Evolutionary conservation across 2,888 invertebrate species (phyloP).

Genomic region (Agriopis marginaria): DNA sequence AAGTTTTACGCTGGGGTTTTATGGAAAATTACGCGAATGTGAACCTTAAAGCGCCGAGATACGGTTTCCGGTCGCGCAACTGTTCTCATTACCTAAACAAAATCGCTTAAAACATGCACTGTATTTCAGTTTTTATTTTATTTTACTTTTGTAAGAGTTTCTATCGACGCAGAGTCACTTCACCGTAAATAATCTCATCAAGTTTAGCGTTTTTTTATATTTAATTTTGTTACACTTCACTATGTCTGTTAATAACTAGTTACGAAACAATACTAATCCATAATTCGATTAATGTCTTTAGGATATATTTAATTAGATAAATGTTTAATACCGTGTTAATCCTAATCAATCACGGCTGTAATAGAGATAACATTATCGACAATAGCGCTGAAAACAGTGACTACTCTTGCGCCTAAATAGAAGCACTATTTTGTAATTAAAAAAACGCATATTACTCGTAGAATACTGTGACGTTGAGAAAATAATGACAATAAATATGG

Average conservation of each 20-base stretch:
- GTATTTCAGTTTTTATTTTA: too few species aligned
- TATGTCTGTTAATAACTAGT: slow-evolving; percentile 1
- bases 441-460: background rate
- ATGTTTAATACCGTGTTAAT: slow-evolving; percentile 15
- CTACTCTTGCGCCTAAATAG: background rate
- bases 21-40: too few species aligned
- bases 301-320: slow-evolving; percentile 14
- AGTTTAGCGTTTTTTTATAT: background rate
- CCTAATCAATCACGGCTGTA: slow-evolving; percentile 27
- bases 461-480: too few species aligned
- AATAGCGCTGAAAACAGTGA: slow-evolving; percentile 1
- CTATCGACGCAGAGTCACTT: background rate
- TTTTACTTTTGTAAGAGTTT: too few species aligned
- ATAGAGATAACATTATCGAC: slow-evolving; percentile 16
- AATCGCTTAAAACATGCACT: too few species aligned
- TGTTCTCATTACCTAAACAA: too few species aligned
- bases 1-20: too few species aligned
- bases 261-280: slow-evolving; percentile 7
- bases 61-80: too few species aligned
- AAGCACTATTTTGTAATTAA: background rate
- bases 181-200: background rate
- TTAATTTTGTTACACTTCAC: background rate
- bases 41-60: too few species aligned
- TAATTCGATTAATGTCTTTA: slow-evolving; percentile 15
- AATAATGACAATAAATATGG: too few species aligned